Percentiles rank a stretch among this genome's conserved stretches.
phyloP scores from a whole-genome alignment of 2,797 vertebrate species.

The Megalops cyprinoides region DNA sequence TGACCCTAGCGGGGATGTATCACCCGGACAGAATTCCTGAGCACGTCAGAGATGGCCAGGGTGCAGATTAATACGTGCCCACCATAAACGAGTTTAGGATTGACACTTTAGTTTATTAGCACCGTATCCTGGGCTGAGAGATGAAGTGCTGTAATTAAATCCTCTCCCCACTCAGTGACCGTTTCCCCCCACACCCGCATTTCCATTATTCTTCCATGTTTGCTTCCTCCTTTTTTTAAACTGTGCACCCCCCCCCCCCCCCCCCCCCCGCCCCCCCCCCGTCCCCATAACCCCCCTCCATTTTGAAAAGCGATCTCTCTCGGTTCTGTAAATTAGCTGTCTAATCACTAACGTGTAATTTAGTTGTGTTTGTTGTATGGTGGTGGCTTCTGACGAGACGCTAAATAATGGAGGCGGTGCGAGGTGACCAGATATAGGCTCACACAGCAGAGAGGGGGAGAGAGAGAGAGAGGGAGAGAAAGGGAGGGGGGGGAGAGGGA shows the following conservation, averaged over 20 bases:
- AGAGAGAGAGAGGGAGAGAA: neutral
- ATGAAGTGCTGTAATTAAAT: conserved; percentile 63
- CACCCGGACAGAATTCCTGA: neutral
- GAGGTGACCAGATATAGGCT: conserved; percentile 8
- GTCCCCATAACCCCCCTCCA: too few relatives aligned
- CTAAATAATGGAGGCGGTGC: conserved; percentile 31
- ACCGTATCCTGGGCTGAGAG: conserved; percentile 51
- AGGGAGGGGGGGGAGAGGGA: conserved; percentile 19
- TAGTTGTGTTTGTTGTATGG: conserved; percentile 34
- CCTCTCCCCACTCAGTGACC: conserved; percentile 30
- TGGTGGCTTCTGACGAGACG: conserved; percentile 26
- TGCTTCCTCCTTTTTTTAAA: conserved; percentile 24
- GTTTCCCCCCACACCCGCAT: neutral
- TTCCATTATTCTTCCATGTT: neutral
- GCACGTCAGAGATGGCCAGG: conserved; percentile 37
- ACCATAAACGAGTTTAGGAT: conserved; percentile 64
- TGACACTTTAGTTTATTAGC: conserved; percentile 67
- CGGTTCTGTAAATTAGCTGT: conserved; percentile 40
- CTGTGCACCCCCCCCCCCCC: too few relatives aligned
- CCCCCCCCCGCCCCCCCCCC: too few relatives aligned
- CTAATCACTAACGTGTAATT: conserved; percentile 46
- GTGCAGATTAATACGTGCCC: conserved; percentile 62
- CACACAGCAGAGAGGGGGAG: neutral
- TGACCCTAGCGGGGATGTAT: neutral
- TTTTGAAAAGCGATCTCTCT: conserved; percentile 29